A percentile compares a stretch with the other conserved stretches of the same genome.
phyloP scores from a whole-genome alignment of 2,113 vertebrate species.

The Spea bombifrons region DNA sequence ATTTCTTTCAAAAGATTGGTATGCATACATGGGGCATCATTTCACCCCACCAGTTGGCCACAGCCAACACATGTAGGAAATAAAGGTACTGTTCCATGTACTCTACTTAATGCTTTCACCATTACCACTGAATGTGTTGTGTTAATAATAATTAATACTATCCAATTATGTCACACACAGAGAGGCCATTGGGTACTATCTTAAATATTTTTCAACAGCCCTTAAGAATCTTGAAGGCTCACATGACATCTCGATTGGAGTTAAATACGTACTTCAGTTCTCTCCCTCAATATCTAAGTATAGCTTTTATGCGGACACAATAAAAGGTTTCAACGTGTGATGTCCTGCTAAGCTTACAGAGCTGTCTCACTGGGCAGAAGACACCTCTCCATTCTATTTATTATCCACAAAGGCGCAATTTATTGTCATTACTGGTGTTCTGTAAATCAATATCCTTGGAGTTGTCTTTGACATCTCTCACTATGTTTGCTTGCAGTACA shows the following conservation, averaged over 20 bases:
- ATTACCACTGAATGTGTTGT: too few relatives aligned
- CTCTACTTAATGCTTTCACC: too few relatives aligned
- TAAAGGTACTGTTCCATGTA: too few relatives aligned
- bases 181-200: too few relatives aligned
- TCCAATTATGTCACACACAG: too few relatives aligned
- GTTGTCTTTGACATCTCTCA: conserved; percentile 6
- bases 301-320: not conserved
- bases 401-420: conserved; percentile 12
- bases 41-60: too few relatives aligned
- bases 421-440: conserved; percentile 9
- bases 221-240: not conserved
- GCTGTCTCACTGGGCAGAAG: conserved; percentile 6
- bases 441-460: conserved; percentile 15
- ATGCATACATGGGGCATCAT: too few relatives aligned
- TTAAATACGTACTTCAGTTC: not conserved
- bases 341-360: not conserved
- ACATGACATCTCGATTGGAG: not conserved
- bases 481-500: not conserved
- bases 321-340: not conserved
- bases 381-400: not conserved
- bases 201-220: too few relatives aligned
- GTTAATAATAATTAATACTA: too few relatives aligned
- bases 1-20: too few relatives aligned
- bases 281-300: not conserved
- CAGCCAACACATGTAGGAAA: too few relatives aligned